Evolutionary conservation across 2,113 vertebrate genomes (phyloP).

Genomic region (Prinia subflava): DNA sequence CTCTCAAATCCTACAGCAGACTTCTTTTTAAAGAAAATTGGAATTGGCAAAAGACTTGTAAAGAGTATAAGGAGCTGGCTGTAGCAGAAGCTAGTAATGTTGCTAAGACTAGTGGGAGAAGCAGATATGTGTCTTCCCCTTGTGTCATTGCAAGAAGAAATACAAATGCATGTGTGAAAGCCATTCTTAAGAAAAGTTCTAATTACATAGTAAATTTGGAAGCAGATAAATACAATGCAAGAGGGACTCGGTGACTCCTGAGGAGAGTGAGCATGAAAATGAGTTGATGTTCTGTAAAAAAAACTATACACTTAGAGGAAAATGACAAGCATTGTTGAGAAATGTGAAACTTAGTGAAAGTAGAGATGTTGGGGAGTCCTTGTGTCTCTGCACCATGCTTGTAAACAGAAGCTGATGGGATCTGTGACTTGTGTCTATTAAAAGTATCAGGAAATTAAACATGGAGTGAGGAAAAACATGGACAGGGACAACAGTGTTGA

Average conservation of each 20-base stretch:
- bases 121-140: neutral
- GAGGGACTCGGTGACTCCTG: neutral
- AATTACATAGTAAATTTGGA: neutral
- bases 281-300: neutral
- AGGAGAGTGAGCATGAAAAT: neutral
- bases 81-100: neutral
- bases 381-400: neutral
- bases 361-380: neutral
- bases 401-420: neutral
- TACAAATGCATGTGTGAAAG: neutral
- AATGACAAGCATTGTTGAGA: neutral
- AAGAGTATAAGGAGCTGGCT: neutral
- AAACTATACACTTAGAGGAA: neutral
- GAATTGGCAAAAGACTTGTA: neutral
- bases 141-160: neutral
- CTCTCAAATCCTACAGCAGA: neutral
- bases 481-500: neutral
- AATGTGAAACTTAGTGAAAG: neutral
- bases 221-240: neutral
- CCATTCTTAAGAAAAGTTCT: neutral
- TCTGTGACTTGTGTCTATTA: neutral
- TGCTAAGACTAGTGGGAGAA: neutral
- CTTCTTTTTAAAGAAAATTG: neutral
- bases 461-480: neutral
- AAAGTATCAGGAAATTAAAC: neutral